phyloP scores from a whole-genome alignment of 2,797 vertebrate species.

The Numenius phaeopus region DNA sequence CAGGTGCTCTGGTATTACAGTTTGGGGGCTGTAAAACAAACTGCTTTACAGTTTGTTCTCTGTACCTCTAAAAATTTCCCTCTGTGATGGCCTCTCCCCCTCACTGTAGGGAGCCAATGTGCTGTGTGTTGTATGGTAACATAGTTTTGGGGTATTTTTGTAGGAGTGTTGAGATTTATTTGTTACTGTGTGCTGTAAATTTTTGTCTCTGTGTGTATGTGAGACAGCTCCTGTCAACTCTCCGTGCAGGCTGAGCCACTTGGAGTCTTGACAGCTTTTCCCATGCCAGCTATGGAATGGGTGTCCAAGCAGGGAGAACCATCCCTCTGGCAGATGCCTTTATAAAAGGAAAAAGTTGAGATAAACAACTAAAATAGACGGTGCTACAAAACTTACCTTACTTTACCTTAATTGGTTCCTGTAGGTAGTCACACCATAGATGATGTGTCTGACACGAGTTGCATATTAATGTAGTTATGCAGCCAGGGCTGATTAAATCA shows the following conservation, averaged over 20 bases:
- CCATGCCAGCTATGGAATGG: background rate
- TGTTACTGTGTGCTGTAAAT: background rate
- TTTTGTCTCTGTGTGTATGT: background rate
- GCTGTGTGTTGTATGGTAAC: background rate
- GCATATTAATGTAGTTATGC: conserved; percentile 34
- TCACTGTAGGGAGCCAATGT: background rate
- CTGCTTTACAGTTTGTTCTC: background rate
- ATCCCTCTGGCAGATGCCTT: background rate
- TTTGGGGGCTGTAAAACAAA: background rate
- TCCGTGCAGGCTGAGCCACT: background rate
- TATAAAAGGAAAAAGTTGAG: conserved; percentile 31
- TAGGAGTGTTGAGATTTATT: background rate
- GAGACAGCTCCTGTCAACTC: background rate
- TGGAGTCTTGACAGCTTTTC: background rate
- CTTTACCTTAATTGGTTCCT: conserved; percentile 47
- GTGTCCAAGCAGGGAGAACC: background rate
- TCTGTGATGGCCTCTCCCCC: background rate
- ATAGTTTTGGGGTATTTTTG: background rate
- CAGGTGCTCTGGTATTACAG: background rate
- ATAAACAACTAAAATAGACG: conserved; percentile 36
- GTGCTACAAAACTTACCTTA: background rate
- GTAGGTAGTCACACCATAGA: background rate
- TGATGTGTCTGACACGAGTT: background rate
- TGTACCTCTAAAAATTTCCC: background rate
- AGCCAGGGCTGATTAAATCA: background rate